Conservation (phyloP, 2,797 vertebrate species). For the Euthynnus affinis region DNA sequence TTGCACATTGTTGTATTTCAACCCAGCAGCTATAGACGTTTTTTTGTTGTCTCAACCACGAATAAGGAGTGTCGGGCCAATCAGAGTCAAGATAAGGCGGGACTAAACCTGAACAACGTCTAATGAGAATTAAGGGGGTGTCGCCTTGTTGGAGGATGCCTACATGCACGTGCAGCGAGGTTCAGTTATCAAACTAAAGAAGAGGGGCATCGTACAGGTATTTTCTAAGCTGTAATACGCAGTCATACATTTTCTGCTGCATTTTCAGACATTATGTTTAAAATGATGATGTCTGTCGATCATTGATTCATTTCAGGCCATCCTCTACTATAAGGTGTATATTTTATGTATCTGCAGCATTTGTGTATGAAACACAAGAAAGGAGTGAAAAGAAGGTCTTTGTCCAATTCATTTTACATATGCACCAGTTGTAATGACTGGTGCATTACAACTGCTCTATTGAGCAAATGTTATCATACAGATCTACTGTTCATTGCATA, state of each 20-base stretch:
- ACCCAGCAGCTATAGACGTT: no score
- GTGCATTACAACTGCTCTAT: not conserved
- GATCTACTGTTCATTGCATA: no score
- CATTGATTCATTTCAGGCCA: not conserved
- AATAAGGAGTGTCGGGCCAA: not conserved
- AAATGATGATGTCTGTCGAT: not conserved
- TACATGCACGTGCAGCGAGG: constrained; percentile 38
- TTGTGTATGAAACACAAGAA: not conserved
- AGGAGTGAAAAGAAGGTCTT: not conserved
- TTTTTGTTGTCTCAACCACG: no score
- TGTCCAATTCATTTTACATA: not conserved
- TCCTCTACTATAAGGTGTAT: not conserved
- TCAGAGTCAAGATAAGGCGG: constrained; percentile 32
- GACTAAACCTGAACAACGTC: not conserved
- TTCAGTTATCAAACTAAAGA: constrained; percentile 39
- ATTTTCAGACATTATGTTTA: not conserved
- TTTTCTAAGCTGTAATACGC: not conserved
- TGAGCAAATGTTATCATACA: no score
- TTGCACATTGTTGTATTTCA: no score
- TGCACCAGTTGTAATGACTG: not conserved
- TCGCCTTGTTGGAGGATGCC: not conserved
- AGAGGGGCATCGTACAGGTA: not conserved
- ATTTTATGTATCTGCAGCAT: not conserved
- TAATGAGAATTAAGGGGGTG: constrained; percentile 39
- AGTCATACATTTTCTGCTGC: not conserved